Evolutionary conservation across 2,888 invertebrate genomes (phyloP), one percentile per base, ranked within the genome.

Genomic region (Argyra leucocephala): DNA sequence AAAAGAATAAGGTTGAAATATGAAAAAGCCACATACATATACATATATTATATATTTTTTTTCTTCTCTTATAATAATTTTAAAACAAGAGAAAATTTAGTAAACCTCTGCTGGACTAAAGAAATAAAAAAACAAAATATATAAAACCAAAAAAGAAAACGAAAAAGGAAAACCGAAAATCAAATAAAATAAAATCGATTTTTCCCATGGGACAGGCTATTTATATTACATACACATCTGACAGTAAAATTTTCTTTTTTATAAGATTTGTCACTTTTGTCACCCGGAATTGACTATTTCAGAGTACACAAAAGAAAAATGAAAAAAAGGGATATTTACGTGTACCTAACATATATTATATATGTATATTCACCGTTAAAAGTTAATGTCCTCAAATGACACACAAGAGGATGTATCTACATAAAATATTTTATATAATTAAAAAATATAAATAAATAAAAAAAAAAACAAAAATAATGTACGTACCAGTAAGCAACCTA

Each of bases 161-260:
- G 18, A 48, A 48, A 15, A 15, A 15, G 18, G 6, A 48, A 48
- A 48, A 48, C 48, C 48, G 26, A 48, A 48, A 48, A 48, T 48
- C n/a, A 18, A 18, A 48, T 48, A 48, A n/a, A 48, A 48, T 48
- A 48, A 48, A 48, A 48, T 48, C 48, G 48, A 48, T 48, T 48
- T 48, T 48, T 48, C 18, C 48, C 48, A 9, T 3, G 2, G 18
- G 18, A 26, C 26, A 6, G 10, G 37, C 37, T 48, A n/a, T 37
- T 9, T 10, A 37, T 15, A 15, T 37, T 37, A 37, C 37, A 3
- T 37, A 37, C 15, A 37, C 37, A 37, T 15, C 6, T 37, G 37
- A 6, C 37, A 37, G 37, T 15, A 10, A 37, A 26, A n/a, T n/a
- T n/a, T n/a, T 31, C 10, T 31, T 10, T 31, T 31, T 31, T 37